phyloP scores from a whole-genome alignment of 1,140 invertebrate species.

The Mactra quadrangularis region DNA sequence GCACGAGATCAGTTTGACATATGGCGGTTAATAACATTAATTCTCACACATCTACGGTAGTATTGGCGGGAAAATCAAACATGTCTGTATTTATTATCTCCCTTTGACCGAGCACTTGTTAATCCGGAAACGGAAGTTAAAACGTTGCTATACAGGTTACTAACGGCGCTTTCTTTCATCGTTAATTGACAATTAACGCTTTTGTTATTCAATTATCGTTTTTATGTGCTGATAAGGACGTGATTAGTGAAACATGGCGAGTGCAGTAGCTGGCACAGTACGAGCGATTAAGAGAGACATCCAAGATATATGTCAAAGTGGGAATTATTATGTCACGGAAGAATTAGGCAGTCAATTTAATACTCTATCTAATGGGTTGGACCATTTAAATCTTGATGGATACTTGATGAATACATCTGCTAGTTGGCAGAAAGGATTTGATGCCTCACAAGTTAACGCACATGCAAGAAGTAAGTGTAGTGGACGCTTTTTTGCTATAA shows the following conservation, averaged over 20 bases:
- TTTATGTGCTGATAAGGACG: not conserved
- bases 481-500: not conserved
- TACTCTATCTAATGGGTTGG: conserved; percentile 74
- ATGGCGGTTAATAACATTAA: too few species aligned
- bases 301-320: conserved; percentile 70
- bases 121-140: conserved; percentile 46
- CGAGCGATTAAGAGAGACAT: conserved; percentile 68
- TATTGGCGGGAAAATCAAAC: conserved; percentile 25
- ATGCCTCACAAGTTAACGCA: conserved; percentile 49
- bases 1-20: too few species aligned
- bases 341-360: conserved; percentile 76
- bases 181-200: conserved; percentile 56
- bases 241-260: conserved; percentile 16
- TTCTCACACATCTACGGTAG: too few species aligned
- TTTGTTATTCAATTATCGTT: conserved; percentile 35
- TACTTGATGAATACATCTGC: conserved; percentile 70
- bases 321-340: conserved; percentile 77
- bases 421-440: conserved; percentile 68
- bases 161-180: conserved; percentile 45
- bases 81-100: not conserved
- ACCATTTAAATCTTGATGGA: conserved; percentile 77
- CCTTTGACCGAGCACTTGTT: conserved; percentile 36
- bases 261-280: conserved; percentile 40
- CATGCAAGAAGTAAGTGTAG: conserved; percentile 32
- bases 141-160: conserved; percentile 51